phyloP scores from a whole-genome alignment of 2,113 vertebrate species.

The Dissostichus mawsoni region DNA sequence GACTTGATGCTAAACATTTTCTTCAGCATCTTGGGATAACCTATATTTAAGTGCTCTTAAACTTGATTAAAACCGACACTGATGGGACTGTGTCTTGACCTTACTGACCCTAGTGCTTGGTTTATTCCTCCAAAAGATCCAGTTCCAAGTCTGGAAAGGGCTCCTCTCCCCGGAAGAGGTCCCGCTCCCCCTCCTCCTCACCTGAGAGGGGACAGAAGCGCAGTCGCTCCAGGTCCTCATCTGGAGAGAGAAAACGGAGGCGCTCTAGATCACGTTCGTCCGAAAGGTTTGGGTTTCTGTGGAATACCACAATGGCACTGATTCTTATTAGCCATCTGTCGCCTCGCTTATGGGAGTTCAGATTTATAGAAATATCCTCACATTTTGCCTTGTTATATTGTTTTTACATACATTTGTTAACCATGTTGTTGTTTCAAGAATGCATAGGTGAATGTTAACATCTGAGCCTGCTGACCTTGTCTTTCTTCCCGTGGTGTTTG shows the following conservation, averaged over 20 bases:
- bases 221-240: conserved; percentile 97
- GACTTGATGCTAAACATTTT: background rate
- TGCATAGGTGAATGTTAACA: background rate
- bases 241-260: conserved; percentile 97
- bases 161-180: conserved; percentile 94
- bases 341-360: conserved; percentile 63
- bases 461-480: conserved; percentile 45
- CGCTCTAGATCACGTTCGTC: conserved; percentile 98
- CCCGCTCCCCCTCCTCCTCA: conserved; percentile 93
- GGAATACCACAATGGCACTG: conserved; percentile 93
- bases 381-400: conserved; percentile 11
- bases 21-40: background rate
- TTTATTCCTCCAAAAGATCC: conserved; percentile 97
- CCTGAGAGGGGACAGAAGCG: conserved; percentile 94
- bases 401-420: background rate
- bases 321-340: conserved; percentile 61
- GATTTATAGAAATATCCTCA: conserved; percentile 39
- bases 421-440: conserved; percentile 37
- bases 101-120: conserved; percentile 85
- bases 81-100: conserved; percentile 34
- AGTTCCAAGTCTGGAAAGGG: conserved; percentile 99
- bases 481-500: conserved; percentile 79
- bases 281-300: conserved; percentile 99
- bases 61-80: conserved; percentile 70
- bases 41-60: conserved; percentile 20